phyloP scores from a whole-genome alignment of 2,888 invertebrate species.

The Cephus nigrinus region DNA sequence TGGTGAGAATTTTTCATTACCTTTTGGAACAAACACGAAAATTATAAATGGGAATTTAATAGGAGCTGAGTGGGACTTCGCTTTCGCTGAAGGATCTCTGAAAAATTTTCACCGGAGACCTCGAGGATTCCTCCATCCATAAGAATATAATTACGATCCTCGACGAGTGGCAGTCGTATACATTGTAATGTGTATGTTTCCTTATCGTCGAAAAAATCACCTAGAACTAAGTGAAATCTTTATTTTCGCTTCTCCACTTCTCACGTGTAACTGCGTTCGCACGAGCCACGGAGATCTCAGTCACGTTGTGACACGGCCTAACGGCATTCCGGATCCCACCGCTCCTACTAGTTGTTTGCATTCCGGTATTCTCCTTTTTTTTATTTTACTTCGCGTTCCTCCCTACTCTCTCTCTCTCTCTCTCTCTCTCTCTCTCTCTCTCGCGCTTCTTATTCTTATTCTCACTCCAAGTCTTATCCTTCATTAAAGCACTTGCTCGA shows the following conservation, averaged over 20 bases:
- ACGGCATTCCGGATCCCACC: conserved; percentile 48
- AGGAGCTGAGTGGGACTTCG: background rate
- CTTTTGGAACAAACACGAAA: background rate
- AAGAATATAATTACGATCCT: background rate
- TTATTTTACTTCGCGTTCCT: background rate
- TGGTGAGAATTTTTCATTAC: background rate
- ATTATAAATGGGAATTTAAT: background rate
- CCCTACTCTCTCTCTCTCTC: background rate
- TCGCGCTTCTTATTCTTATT: conserved; percentile 12
- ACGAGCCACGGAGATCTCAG: background rate
- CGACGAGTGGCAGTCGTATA: background rate
- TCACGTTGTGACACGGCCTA: conserved; percentile 40
- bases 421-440: no score
- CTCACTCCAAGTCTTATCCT: background rate
- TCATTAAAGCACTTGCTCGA: background rate
- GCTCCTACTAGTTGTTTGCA: conserved; percentile 33
- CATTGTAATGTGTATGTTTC: background rate
- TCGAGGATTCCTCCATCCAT: background rate
- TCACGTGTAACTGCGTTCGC: conserved; percentile 4
- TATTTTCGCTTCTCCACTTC: conserved; percentile 2
- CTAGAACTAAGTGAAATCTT: background rate
- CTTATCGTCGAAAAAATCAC: background rate
- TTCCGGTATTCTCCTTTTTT: conserved; percentile 32
- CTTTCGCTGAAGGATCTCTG: background rate
- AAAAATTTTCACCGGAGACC: background rate